A percentile compares a stretch with the other conserved stretches of the same genome.
Conservation (phyloP, 2,797 vertebrate species). For the Florisuga fusca region DNA sequence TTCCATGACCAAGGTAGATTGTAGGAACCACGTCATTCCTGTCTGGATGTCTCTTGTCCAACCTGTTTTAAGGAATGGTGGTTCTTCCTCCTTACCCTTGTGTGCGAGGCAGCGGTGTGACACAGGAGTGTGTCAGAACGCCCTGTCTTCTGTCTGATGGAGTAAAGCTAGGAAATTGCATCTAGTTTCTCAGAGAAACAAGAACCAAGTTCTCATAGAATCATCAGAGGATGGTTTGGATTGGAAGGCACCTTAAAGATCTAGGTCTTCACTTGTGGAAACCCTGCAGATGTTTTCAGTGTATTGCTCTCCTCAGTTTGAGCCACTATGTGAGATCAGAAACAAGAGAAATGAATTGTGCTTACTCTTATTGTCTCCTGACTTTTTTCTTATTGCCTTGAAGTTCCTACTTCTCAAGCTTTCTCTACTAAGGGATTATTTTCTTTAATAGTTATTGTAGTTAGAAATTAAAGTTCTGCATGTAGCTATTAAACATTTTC, state of each 20-base stretch:
- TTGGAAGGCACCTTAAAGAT: background rate
- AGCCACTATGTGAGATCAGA: background rate
- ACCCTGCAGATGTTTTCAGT: background rate
- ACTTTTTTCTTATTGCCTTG: background rate
- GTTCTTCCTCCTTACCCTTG: background rate
- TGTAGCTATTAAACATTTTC: background rate
- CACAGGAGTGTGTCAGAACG: background rate
- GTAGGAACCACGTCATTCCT: background rate
- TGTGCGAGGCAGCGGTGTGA: fast-evolving
- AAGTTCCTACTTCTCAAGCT: background rate
- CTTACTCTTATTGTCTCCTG: background rate
- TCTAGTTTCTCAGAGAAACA: background rate
- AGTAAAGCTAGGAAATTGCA: background rate
- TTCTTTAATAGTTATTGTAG: background rate
- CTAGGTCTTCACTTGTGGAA: background rate
- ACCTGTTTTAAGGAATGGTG: slow-evolving; percentile 31
- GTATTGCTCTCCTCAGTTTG: background rate
- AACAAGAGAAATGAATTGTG: background rate
- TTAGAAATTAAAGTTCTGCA: background rate
- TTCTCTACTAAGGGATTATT: background rate
- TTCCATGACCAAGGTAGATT: background rate
- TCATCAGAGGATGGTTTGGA: too few relatives aligned
- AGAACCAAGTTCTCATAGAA: background rate
- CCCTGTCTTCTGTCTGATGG: background rate
- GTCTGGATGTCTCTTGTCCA: background rate